phyloP scores from a whole-genome alignment of 2,888 invertebrate species.

The Sinopyrophorus schimmeli region DNA sequence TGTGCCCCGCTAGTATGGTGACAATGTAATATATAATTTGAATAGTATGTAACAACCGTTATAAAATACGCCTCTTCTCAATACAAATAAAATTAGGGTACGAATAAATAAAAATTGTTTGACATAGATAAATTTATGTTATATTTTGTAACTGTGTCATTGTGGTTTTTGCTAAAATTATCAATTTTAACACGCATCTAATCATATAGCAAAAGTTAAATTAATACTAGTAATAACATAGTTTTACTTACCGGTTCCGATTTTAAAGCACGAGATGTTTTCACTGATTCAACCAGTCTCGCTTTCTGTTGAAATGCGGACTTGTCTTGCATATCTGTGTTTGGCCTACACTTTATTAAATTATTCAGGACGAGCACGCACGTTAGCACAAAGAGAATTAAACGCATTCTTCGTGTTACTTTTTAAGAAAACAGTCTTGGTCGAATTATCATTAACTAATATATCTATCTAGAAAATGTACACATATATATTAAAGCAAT shows the following conservation, averaged over 20 bases:
- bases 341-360: slow-evolving; percentile 17
- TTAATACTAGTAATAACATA: slow-evolving; percentile 3
- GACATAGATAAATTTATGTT: too few relatives aligned
- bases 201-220: too few relatives aligned
- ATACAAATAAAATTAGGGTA: slow-evolving; percentile 10
- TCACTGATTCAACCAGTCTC: slow-evolving; percentile 15
- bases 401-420: slow-evolving; percentile 18
- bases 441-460: slow-evolving; percentile 12
- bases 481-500: slow-evolving; percentile 7
- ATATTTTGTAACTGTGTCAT: slow-evolving; percentile 24
- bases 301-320: slow-evolving; percentile 14
- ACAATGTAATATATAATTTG: too few relatives aligned
- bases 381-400: slow-evolving; percentile 1
- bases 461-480: slow-evolving; percentile 4
- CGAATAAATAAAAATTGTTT: slow-evolving; percentile 17
- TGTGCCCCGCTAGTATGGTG: too few relatives aligned
- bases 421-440: slow-evolving; percentile 6
- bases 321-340: not conserved
- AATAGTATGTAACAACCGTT: too few relatives aligned
- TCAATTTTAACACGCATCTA: too few relatives aligned
- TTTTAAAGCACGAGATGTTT: slow-evolving; percentile 17
- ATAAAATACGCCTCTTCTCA: too few relatives aligned
- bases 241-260: slow-evolving; percentile 20
- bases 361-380: slow-evolving; percentile 12
- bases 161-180: too few relatives aligned